Percentiles rank a stretch among this genome's conserved stretches.
Conservation (phyloP, 2,113 vertebrate species). For the Anarrhichthys ocellatus region DNA sequence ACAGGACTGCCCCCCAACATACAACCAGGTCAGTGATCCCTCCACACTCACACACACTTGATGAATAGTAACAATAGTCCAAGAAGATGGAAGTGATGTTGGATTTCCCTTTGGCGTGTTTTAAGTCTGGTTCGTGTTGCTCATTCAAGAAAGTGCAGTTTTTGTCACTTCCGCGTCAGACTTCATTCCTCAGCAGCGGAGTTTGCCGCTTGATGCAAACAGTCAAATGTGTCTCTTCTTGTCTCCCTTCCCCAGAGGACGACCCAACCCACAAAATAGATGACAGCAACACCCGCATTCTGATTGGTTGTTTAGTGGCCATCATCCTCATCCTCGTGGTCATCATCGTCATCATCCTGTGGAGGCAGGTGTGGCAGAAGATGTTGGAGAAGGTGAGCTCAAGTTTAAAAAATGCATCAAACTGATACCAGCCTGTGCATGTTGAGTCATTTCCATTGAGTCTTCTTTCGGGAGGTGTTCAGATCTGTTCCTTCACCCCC, state of each 20-base stretch:
- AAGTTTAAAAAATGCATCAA: neutral
- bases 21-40: constrained; percentile 76
- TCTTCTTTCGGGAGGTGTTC: constrained; percentile 28
- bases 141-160: too few relatives aligned
- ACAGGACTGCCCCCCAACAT: constrained; percentile 81
- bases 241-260: constrained; percentile 72
- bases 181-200: too few relatives aligned
- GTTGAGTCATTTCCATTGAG: neutral
- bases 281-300: constrained; percentile 95
- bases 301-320: constrained; percentile 96
- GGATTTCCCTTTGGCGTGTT: too few relatives aligned
- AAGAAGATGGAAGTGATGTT: too few relatives aligned
- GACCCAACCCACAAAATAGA: constrained; percentile 95
- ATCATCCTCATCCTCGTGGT: constrained; percentile 98
- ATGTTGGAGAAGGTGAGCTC: constrained; percentile 96
- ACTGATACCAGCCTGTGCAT: neutral
- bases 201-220: neutral
- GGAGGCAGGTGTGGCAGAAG: constrained; percentile 99
- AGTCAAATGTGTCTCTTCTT: constrained; percentile 27
- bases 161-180: too few relatives aligned
- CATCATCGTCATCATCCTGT: constrained; percentile 97
- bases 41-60: neutral
- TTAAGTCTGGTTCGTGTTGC: too few relatives aligned
- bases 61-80: neutral
- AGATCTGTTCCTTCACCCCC: constrained; percentile 60